A percentile compares a stretch with the other conserved stretches of the same genome.
phyloP scores from a whole-genome alignment of 2,888 invertebrate genomes.

The Drosophila limbata region DNA sequence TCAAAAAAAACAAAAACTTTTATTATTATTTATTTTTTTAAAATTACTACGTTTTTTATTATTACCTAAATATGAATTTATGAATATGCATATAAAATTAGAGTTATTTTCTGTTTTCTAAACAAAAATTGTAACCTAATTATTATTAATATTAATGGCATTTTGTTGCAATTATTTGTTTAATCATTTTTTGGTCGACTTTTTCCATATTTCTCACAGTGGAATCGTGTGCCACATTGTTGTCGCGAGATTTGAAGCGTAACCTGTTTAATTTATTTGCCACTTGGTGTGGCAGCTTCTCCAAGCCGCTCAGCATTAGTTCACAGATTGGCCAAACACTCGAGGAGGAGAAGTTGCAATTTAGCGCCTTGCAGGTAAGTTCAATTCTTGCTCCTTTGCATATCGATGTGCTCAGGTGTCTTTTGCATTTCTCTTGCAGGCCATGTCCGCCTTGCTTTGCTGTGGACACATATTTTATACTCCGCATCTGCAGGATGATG shows the following conservation, averaged over 20 bases:
- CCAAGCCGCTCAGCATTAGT: slow-evolving; percentile 88
- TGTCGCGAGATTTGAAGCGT: slow-evolving; percentile 94
- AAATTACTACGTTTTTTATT: background rate
- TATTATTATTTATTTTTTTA: background rate
- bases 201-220: slow-evolving; percentile 86
- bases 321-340: slow-evolving; percentile 85
- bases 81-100: no score
- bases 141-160: no score
- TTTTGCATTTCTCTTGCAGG: slow-evolving; percentile 86
- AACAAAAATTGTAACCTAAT: no score
- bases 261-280: slow-evolving; percentile 96
- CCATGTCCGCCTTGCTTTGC: slow-evolving; percentile 97
- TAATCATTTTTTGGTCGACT: no score
- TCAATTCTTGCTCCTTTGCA: slow-evolving; percentile 4
- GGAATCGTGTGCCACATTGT: slow-evolving; percentile 93
- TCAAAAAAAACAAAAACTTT: background rate
- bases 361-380: slow-evolving; percentile 87
- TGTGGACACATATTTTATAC: slow-evolving; percentile 98
- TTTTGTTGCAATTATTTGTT: no score
- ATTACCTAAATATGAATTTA: no score
- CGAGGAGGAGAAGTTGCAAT: slow-evolving; percentile 88
- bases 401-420: slow-evolving; percentile 11
- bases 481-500: slow-evolving; percentile 94
- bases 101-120: no score
- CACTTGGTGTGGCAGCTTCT: slow-evolving; percentile 96